Evolutionary conservation across 92 coral and sea anemone genomes (phyloP), one percentile per base, ranked within the genome.

Genomic region (Micromussa lordhowensis): DNA sequence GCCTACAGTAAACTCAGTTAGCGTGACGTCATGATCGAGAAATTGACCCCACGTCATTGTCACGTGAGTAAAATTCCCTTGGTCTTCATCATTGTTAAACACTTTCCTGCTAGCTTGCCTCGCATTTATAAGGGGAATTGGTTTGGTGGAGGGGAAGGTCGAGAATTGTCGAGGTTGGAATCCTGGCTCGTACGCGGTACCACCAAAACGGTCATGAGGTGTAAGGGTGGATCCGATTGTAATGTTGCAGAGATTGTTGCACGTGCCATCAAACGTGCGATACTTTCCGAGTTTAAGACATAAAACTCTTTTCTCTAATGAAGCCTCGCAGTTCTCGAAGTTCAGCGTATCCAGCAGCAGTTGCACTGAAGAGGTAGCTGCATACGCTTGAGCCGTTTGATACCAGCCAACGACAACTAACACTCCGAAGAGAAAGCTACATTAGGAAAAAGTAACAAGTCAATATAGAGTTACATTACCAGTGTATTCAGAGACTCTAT

Each of bases 201-300:
- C 57, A 5, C 13, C 18, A 9, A 75, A 24, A 5, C 88, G 88
- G 8, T 11, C 21, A 12, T 77, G 59, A 0, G 85, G 57, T 0
- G 24, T n/a, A 5, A 31, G n/a, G 36, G 53, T 77, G 55, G 88
- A 80, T 34, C 92, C 92, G 1, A 6, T 15, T 19, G 78, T 34
- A 1, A 61, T 79, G 3, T 73, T 77, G 30, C 82, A 73, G 9
- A 89, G 85, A 49, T 89, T 89, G 85, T 89, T 89, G 64, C 92
- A 89, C 1, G 63, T 61, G 29, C 92, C 92, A 59, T 61, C 79
- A 76, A 89, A 77, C 4, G 88, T 89, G 26, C 92, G 92, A 44
- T 26, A 85, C 75, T 76, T 63, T 1, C 44, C 12, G 51, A 5
- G 12, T 30, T 85, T 29, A 2, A 44, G 36, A 29, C 82, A 76